Percentiles rank a stretch among this genome's conserved stretches.
These are phyloP conservation scores for Rhabdomys dilectus DNA, from an alignment of 2,113 vertebrate genomes.

Conservation along the genomic window DNA sequence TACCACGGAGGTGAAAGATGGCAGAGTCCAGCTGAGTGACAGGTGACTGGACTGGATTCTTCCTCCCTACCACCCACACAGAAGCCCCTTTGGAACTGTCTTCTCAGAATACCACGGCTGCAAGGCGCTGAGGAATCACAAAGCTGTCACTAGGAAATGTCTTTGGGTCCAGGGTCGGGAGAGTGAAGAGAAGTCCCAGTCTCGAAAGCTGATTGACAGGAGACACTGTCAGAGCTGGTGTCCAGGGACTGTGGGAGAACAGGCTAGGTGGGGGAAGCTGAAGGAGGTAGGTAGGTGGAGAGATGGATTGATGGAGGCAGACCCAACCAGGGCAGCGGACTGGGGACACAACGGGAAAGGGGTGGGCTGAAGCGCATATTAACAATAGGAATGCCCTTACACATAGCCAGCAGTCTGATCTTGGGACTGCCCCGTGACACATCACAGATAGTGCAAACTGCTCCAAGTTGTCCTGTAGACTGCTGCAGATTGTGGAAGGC, in stretches of 20 bases:
- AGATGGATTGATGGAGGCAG: neutral
- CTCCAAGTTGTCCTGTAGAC: neutral
- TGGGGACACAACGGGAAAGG: accelerated
- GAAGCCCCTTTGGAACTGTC: neutral
- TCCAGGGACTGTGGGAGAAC: neutral
- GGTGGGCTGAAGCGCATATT: neutral
- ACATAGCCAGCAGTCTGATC: neutral
- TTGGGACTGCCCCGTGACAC: accelerated
- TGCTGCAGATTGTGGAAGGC: neutral
- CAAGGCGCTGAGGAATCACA: neutral
- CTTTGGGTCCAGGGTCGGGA: conserved; percentile 65
- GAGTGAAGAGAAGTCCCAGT: neutral
- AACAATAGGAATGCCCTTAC: neutral
- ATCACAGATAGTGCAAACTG: neutral
- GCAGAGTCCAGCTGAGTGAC: neutral
- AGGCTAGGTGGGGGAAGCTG: neutral
- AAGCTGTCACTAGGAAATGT: conserved; percentile 74
- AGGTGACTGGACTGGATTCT: neutral
- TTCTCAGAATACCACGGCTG: neutral
- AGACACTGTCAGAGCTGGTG: neutral
- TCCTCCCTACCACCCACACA: neutral
- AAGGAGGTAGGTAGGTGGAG: neutral
- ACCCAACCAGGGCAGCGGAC: neutral
- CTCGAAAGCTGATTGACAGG: conserved; percentile 55
- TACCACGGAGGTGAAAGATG: accelerated